phyloP scores from a whole-genome alignment of 2,888 invertebrate genomes.

The Ornithoptera priamus region DNA sequence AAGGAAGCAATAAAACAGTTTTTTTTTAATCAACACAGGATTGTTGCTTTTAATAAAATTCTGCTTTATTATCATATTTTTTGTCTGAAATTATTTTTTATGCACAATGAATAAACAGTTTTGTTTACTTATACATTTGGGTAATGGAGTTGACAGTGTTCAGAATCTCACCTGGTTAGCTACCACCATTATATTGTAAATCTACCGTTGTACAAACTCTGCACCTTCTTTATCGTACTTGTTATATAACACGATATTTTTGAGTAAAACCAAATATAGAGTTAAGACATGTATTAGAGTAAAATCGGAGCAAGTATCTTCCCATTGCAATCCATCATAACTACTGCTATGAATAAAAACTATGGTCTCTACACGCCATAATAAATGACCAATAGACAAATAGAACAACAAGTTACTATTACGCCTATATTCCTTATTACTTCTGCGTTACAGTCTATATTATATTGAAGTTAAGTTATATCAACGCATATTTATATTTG shows the following conservation, averaged over 20 bases:
- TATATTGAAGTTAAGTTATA: constrained; percentile 11
- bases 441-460: constrained; percentile 26
- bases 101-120: no score
- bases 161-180: no score
- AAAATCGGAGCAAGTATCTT: constrained; percentile 45
- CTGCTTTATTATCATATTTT: no score
- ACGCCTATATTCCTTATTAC: constrained; percentile 2
- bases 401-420: neutral
- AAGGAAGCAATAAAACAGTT: no score
- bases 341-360: constrained; percentile 46
- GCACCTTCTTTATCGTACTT: no score
- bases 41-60: no score
- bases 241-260: neutral
- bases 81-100: no score
- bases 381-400: constrained; percentile 40
- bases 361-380: constrained; percentile 39
- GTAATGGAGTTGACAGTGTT: no score
- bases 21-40: no score
- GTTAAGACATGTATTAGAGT: constrained; percentile 5
- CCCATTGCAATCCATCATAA: constrained; percentile 59
- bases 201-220: no score
- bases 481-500: constrained; percentile 28
- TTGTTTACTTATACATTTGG: no score
- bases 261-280: neutral
- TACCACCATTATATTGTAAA: no score